These are phyloP conservation scores for Caenorhabditis tropicalis DNA, from an alignment of 1,140 invertebrate species.

Conservation along the genomic window DNA sequence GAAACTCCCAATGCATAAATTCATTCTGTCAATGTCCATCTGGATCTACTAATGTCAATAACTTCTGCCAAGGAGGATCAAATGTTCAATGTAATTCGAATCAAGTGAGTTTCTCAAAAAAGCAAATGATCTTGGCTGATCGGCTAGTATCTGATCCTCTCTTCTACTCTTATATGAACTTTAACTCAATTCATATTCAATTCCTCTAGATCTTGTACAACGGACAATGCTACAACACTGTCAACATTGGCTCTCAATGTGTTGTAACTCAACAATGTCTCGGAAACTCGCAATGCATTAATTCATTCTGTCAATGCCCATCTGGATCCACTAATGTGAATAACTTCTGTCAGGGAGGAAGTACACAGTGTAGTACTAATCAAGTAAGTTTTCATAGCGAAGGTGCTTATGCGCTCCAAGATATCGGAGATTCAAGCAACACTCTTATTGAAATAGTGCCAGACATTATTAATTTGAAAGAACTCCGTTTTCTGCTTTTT, in stretches of 20 bases:
- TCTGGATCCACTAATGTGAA: not conserved
- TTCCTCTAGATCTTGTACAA: not conserved
- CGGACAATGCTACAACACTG: not conserved
- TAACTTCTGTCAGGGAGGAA: not conserved
- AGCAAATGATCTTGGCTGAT: not conserved
- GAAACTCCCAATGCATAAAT: constrained; percentile 34
- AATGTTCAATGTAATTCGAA: not conserved
- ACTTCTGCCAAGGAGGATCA: not conserved
- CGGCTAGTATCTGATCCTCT: not conserved
- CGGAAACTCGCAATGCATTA: constrained; percentile 15
- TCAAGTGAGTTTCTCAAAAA: not conserved
- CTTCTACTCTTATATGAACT: not conserved
- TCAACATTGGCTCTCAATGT: not conserved
- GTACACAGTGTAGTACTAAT: not conserved
- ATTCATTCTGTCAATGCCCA: not conserved
- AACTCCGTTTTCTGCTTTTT: not conserved
- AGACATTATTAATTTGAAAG: too few species aligned
- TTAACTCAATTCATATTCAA: not conserved
- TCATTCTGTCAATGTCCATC: constrained; percentile 8
- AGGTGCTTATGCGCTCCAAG: too few species aligned
- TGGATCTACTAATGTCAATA: not conserved
- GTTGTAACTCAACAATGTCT: not conserved
- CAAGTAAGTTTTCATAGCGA: not conserved
- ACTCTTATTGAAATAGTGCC: too few species aligned
- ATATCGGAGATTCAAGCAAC: too few species aligned